Conservation (phyloP, 1,140 invertebrate genomes). For the Elymnias hypermnestra region DNA sequence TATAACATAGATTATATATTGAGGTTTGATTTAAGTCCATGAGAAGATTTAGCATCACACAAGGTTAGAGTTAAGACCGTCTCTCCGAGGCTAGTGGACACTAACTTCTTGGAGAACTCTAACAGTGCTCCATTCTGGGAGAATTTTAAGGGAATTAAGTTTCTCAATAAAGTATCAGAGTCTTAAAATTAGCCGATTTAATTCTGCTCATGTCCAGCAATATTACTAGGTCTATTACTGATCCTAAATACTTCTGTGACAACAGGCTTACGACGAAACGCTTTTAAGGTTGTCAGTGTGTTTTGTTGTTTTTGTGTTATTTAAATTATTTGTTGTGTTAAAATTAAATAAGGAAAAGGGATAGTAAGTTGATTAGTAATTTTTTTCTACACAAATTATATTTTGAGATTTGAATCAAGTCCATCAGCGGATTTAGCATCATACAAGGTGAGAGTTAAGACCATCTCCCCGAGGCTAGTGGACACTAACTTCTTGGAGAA, state of each 20-base stretch:
- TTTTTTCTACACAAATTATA: too few species aligned
- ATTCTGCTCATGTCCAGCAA: conserved; percentile 20
- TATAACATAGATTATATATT: too few species aligned
- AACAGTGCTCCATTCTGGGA: conserved; percentile 9
- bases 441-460: conserved; percentile 21
- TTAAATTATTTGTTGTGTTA: too few species aligned
- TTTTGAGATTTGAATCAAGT: too few species aligned
- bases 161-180: conserved; percentile 14
- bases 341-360: too few species aligned
- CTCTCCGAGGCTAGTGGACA: conserved; percentile 19
- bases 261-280: conserved; percentile 9
- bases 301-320: background rate
- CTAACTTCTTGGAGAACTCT: conserved; percentile 19
- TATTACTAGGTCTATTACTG: conserved; percentile 19
- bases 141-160: conserved; percentile 2
- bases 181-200: conserved; percentile 20
- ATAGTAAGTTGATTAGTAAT: too few species aligned
- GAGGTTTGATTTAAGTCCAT: too few species aligned
- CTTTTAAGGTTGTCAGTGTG: background rate
- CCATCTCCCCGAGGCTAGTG: conserved; percentile 19
- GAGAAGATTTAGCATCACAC: conserved; percentile 12
- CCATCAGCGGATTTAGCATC: conserved; percentile 16
- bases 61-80: conserved; percentile 24
- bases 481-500: conserved; percentile 21
- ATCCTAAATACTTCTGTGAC: conserved; percentile 19